Evolutionary conservation across 92 coral and sea anemone species (phyloP), one percentile per base, ranked within the genome.

Genomic region (Zoanthus solanderi): DNA sequence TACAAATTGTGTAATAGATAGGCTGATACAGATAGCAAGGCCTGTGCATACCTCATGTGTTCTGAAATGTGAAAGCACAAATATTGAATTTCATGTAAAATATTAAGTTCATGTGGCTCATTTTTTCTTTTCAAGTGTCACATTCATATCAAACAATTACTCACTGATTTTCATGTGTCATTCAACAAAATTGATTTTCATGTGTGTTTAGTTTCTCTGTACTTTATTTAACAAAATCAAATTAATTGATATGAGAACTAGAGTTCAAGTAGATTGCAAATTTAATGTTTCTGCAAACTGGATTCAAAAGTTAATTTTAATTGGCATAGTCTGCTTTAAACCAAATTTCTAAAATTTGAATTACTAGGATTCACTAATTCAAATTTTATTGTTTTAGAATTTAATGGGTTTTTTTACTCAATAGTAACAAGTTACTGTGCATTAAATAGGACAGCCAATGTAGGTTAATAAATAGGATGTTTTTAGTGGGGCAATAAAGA

Each of bases 261-360:
- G 66, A 58, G 66, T 58, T 68, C 77, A 72, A 68, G 45, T 68
- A 68, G 73, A 68, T 68, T 68, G 45, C 73, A 68, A 68, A 72
- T 72, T 72, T 72, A 42, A 37, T 72, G 77, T 72, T 72, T 72
- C 77, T 72, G 77, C 77, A 72, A 72, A 72, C 77, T 72, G 9
- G 77, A 72, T 72, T 37, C 23, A 72, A 44, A 72, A 72, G 77
- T 72, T 69, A 69, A 69, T 69, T 69, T 72, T 44, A 72, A 42
- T 72, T 34, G 54, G 48, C 77, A 34, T 72, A 72, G 77, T 72
- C 77, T 72, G 53, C 77, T 72, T 34, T 72, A 72, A 72, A 44
- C 77, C 77, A 34, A 72, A 72, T 72, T 72, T 72, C 77, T 72
- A 72, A 72, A 72, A 72, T 6, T 34, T 72, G 50, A 72, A 72